A percentile compares a stretch with the other conserved stretches of the same genome.
Conservation (phyloP, 2,113 vertebrate genomes). For the Carassius auratus region DNA sequence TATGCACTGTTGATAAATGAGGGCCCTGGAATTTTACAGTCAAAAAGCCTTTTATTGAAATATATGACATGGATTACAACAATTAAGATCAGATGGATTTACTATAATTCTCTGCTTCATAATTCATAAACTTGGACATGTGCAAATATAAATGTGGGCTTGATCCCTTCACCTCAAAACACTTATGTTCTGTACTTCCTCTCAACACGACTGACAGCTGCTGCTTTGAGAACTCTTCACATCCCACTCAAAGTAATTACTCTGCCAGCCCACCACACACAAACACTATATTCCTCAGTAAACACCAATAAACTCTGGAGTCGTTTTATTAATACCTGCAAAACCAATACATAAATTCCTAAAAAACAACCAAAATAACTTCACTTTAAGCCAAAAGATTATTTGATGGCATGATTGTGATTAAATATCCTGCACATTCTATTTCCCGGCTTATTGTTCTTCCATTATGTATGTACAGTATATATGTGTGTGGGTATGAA, state of each 20-base stretch:
- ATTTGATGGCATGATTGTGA: neutral
- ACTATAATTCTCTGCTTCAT: neutral
- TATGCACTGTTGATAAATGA: too few relatives aligned
- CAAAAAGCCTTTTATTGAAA: neutral
- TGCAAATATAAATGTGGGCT: neutral
- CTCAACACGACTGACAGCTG: neutral
- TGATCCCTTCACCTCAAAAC: neutral
- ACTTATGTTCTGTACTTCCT: conserved; percentile 5
- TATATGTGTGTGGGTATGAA: too few relatives aligned
- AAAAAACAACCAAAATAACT: neutral
- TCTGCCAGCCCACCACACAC: neutral
- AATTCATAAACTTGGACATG: neutral
- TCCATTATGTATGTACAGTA: too few relatives aligned
- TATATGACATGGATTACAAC: neutral
- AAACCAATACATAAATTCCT: neutral
- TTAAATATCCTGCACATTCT: neutral
- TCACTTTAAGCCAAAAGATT: neutral
- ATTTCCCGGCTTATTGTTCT: too few relatives aligned
- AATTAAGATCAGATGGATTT: neutral
- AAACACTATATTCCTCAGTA: neutral
- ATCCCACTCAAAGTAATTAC: neutral
- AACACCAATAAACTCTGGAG: neutral
- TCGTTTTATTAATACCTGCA: neutral
- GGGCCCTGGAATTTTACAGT: neutral
- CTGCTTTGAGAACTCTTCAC: conserved; percentile 7